A percentile compares a stretch with the other conserved stretches of the same genome.
Conservation (phyloP, 2,888 invertebrate genomes). For the Tromatobia lineatoria region DNA sequence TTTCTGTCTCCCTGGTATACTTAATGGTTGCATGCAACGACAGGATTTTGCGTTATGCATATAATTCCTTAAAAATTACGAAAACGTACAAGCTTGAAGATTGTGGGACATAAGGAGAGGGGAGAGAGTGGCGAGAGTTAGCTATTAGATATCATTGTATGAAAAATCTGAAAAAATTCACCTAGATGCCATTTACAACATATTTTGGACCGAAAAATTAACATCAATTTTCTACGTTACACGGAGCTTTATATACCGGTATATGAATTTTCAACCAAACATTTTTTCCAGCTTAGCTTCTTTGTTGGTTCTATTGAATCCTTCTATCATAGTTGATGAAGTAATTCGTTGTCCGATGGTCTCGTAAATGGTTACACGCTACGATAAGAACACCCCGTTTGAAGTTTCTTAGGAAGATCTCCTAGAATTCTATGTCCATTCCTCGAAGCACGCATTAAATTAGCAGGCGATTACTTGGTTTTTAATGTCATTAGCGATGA, state of each 20-base stretch:
- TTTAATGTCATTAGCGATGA: constrained; percentile 57
- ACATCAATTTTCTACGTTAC: no score
- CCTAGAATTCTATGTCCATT: constrained; percentile 47
- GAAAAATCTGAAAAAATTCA: no score
- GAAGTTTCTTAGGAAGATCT: constrained; percentile 48
- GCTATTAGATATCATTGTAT: no score
- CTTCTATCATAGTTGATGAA: constrained; percentile 1
- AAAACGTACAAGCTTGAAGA: neutral
- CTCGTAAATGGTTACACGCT: neutral
- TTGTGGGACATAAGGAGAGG: neutral
- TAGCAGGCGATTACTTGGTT: constrained; percentile 59
- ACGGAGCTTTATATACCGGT: no score
- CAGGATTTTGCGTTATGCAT: constrained; percentile 26
- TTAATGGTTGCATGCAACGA: constrained; percentile 54
- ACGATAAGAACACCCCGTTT: neutral
- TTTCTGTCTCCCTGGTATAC: constrained; percentile 7
- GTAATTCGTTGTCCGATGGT: constrained; percentile 14
- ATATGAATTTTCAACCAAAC: no score
- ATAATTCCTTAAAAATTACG: constrained; percentile 18
- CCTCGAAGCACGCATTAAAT: constrained; percentile 63
- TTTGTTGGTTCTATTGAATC: neutral
- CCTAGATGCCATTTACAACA: no score
- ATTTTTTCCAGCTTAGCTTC: no score
- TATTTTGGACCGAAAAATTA: no score
- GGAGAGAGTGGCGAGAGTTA: no score